Percentiles rank a stretch among this genome's conserved stretches.
phyloP scores from a whole-genome alignment of 2,888 invertebrate genomes.

The Pandemis corylana region DNA sequence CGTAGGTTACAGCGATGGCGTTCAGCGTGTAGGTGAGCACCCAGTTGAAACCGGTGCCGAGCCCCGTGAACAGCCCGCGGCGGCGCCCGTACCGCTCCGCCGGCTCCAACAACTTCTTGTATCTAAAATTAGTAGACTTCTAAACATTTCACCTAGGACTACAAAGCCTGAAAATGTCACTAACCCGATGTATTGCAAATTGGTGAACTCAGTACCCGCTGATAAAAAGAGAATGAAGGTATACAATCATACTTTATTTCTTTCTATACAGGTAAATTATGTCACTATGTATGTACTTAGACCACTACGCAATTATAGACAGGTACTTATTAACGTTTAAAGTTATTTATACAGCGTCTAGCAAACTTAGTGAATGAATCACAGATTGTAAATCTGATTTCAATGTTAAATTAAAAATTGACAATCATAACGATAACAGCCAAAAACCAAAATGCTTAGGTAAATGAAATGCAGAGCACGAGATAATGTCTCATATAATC shows the following conservation, averaged over 20 bases:
- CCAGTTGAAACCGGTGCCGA: constrained; percentile 87
- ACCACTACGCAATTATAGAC: too few species aligned
- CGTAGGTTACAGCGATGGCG: constrained; percentile 88
- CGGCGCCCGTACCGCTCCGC: constrained; percentile 82
- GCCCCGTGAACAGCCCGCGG: constrained; percentile 84
- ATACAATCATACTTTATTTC: too few species aligned
- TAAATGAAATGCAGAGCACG: not conserved
- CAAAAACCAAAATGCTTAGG: not conserved
- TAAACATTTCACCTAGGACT: not conserved
- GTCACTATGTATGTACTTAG: too few species aligned
- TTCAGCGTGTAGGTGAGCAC: constrained; percentile 86
- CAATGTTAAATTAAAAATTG: not conserved
- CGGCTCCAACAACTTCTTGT: constrained; percentile 70
- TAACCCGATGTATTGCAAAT: not conserved
- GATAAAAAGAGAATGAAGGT: too few species aligned
- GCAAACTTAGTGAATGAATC: not conserved
- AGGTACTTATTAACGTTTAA: too few species aligned
- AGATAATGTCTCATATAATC: not conserved
- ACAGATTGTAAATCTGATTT: not conserved
- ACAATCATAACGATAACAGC: not conserved
- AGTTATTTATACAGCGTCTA: too few species aligned
- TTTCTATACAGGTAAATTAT: too few species aligned
- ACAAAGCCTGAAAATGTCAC: not conserved
- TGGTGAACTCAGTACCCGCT: too few species aligned
- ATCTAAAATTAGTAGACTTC: constrained; percentile 53